Conservation (phyloP, 2,113 vertebrate genomes). For the Rhynchomys soricoides region DNA sequence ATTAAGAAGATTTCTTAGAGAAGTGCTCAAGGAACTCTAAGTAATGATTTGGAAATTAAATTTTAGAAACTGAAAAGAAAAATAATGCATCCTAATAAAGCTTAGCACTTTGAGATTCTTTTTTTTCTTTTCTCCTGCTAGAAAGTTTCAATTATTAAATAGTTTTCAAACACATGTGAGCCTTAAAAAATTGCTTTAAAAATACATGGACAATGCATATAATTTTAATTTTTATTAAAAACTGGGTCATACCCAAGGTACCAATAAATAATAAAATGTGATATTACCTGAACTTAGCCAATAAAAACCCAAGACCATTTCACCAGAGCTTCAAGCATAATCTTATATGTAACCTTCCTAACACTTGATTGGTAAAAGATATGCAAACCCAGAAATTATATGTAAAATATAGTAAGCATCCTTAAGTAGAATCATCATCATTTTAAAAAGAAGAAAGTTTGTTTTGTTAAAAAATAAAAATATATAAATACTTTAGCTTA, state of each 20-base stretch:
- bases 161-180: not conserved
- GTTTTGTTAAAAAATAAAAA: not conserved
- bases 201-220: not conserved
- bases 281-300: not conserved
- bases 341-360: not conserved
- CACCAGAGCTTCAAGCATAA: not conserved
- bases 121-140: not conserved
- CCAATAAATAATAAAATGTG: not conserved
- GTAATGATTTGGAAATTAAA: not conserved
- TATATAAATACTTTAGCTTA: not conserved
- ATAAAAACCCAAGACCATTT: not conserved
- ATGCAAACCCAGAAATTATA: not conserved
- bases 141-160: not conserved
- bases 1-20: not conserved
- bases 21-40: not conserved
- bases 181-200: not conserved
- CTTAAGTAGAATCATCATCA: not conserved
- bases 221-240: not conserved
- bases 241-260: no score
- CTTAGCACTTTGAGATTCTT: not conserved
- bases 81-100: not conserved
- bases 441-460: not conserved
- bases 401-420: not conserved
- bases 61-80: not conserved
- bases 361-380: not conserved